Percentiles rank a stretch among this genome's conserved stretches.
Evolutionary conservation across 2,888 invertebrate genomes (phyloP).

Genomic region (Lithophane ornitopus): DNA sequence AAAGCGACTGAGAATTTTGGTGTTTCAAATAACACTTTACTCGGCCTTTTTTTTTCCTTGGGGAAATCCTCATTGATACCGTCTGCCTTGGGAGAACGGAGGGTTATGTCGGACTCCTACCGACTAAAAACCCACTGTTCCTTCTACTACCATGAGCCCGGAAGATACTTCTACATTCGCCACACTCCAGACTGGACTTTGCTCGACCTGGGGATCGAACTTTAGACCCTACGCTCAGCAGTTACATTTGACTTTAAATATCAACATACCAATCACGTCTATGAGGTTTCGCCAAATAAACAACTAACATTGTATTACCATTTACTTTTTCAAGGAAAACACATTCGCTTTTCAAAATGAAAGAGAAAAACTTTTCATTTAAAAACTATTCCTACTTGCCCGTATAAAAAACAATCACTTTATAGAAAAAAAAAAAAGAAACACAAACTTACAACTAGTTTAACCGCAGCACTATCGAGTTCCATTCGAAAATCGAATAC

Average conservation of each 20-base stretch:
- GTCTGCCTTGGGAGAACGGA: too few species aligned
- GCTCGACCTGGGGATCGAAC: background rate
- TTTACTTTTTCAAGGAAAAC: background rate
- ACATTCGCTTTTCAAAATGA: background rate
- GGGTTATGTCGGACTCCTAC: too few species aligned
- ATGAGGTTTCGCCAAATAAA: too few species aligned
- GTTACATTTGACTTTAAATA: background rate
- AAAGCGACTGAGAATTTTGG: too few species aligned
- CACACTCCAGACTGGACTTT: too few species aligned
- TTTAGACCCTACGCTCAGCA: background rate
- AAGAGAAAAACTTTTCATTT: constrained; percentile 15
- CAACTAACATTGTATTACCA: background rate
- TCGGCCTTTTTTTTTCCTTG: too few species aligned
- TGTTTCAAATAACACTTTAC: too few species aligned
- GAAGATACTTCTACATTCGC: too few species aligned
- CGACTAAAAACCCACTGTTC: too few species aligned
- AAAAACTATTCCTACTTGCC: constrained; percentile 23
- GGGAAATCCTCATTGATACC: too few species aligned
- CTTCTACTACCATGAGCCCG: too few species aligned
- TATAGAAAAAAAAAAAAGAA: constrained; percentile 29
- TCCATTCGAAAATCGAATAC: constrained; percentile 70
- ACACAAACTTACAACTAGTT: constrained; percentile 51
- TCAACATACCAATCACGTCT: background rate
- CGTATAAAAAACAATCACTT: constrained; percentile 44
- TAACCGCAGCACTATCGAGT: constrained; percentile 63